These are phyloP conservation scores for Lydus trimaculatus DNA, from an alignment of 2,888 invertebrate genomes.

Conservation along the genomic window DNA sequence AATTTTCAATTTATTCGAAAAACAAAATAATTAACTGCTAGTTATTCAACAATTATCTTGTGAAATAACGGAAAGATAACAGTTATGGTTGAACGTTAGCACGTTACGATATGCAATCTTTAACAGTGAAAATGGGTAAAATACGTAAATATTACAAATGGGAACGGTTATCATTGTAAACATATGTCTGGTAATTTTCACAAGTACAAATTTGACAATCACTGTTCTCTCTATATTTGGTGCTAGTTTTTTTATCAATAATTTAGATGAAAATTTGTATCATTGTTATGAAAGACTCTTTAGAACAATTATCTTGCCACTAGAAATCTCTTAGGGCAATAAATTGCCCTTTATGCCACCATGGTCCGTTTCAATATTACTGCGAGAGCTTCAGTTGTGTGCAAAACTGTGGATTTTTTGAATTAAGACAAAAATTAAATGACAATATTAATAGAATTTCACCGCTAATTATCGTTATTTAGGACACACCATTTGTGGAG, in stretches of 20 bases:
- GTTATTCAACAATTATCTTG: constrained; percentile 20
- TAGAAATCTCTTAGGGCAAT: constrained; percentile 25
- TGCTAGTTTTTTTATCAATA: background rate
- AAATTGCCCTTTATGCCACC: constrained; percentile 29
- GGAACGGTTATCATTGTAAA: background rate
- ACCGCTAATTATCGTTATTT: constrained; percentile 23
- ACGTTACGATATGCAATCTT: constrained; percentile 4
- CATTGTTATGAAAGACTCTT: constrained; percentile 28
- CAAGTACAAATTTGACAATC: background rate
- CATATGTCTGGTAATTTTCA: background rate
- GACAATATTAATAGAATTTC: constrained; percentile 14
- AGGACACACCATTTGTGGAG: constrained; percentile 16
- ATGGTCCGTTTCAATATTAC: constrained; percentile 11
- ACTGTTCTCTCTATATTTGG: too few species aligned
- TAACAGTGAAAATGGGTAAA: background rate
- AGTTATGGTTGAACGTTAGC: constrained; percentile 17
- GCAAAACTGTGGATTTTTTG: background rate
- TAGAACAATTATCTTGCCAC: constrained; percentile 31
- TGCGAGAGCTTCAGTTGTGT: background rate
- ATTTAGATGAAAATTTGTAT: constrained; percentile 20
- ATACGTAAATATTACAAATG: background rate
- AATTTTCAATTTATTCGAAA: constrained; percentile 2
- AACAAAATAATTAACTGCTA: constrained; percentile 31
- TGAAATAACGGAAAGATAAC: constrained; percentile 28
- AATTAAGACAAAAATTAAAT: background rate